Percentiles rank a stretch among this genome's conserved stretches.
phyloP scores from a whole-genome alignment of 2,113 vertebrate species.

The Ophiodon elongatus region DNA sequence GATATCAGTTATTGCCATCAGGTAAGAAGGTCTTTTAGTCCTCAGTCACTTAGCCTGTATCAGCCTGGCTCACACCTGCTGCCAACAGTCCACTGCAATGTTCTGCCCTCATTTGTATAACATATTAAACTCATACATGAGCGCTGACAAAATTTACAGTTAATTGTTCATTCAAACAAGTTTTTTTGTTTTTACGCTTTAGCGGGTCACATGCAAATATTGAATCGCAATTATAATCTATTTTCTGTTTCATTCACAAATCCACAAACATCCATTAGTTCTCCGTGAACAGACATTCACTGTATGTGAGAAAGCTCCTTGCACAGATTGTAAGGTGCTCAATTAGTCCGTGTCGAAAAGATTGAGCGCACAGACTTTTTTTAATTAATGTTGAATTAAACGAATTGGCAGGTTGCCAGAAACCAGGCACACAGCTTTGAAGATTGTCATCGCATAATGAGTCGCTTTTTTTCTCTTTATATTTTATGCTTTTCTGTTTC shows the following conservation, averaged over 20 bases:
- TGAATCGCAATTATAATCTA: conserved; percentile 30
- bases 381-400: conserved; percentile 85
- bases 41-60: conserved; percentile 54
- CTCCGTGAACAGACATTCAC: conserved; percentile 51
- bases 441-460: conserved; percentile 86
- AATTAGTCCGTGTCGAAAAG: conserved; percentile 82
- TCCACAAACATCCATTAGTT: conserved; percentile 65
- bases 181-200: conserved; percentile 31
- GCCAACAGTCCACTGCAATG: conserved; percentile 7
- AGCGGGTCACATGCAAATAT: conserved; percentile 37
- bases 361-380: conserved; percentile 70
- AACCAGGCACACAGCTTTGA: conserved; percentile 79
- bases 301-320: conserved; percentile 62
- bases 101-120: neutral
- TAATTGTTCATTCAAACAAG: conserved; percentile 6
- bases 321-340: conserved; percentile 69
- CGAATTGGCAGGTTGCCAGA: conserved; percentile 81
- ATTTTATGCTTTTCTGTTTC: conserved; percentile 89
- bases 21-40: conserved; percentile 45
- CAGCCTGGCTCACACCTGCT: conserved; percentile 35
- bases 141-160: conserved; percentile 20
- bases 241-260: conserved; percentile 54
- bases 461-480: conserved; percentile 71
- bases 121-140: conserved; percentile 7
- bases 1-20: conserved; percentile 51